Evolutionary conservation across 2,888 invertebrate species (phyloP), one percentile per base, ranked within the genome.

Genomic region (Athripsodes cinereus): DNA sequence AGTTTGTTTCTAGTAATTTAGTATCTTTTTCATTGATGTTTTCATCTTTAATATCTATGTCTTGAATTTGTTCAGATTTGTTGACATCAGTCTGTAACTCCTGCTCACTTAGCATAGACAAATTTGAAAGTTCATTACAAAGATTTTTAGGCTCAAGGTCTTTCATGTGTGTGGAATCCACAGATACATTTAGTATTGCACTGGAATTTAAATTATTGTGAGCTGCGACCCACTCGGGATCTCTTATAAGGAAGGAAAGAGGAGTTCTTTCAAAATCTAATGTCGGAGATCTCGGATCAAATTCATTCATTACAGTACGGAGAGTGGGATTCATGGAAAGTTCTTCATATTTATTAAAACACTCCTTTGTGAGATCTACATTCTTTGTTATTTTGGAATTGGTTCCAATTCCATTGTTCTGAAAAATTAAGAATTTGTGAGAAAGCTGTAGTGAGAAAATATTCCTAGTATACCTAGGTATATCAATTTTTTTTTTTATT

Each of bases 261-360:
- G 83, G 83, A n/a, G 83, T 83, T 55, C 83, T 72, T 59, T 78
- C 76, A 70, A 83, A 81, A 58, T 83, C 83, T 58, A 75, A 73
- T 49, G 81, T 76, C 21, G 83, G 83, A 1, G 83, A 83, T 35
- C 83, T 74, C 26, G 83, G 83, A 67, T 84, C 78, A 66, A 76
- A 78, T 10, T 75, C 75, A 58, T 76, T 77, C 61, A 79, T 76
- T 49, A 78, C 75, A 55, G 78, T 76, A 44, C 76, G 74, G 6
- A 79, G 68, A 54, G 77, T 76, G 1, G 79, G 78, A 58, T 77
- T 56, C 13, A 53, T 10, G 2, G 26, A 72, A 64, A 75, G 74
- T 40, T 67, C 68, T 59, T 73, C 70, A 3, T 67, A 66, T 65
- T 69, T 72, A 66, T 78, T 77, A 68, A 79, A 78, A 34, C 60